Conservation (phyloP, 2,113 vertebrate genomes). For the Egretta garzetta region DNA sequence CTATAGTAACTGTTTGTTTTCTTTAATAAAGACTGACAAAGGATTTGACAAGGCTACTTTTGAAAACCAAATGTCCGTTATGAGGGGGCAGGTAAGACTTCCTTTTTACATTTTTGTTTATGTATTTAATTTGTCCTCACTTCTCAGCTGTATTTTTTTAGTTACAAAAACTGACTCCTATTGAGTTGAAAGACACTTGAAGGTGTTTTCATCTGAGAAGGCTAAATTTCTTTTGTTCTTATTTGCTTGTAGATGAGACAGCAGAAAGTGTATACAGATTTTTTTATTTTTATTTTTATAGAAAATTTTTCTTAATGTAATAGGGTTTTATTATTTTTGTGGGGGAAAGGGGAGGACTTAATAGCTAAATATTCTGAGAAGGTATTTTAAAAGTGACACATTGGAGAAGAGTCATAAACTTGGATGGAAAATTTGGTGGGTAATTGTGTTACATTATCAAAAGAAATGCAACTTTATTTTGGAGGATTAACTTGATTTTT, state of each 20-base stretch:
- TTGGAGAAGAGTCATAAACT: neutral
- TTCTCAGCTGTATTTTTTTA: neutral
- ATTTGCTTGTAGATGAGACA: neutral
- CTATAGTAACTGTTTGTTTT: neutral
- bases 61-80: constrained; percentile 98
- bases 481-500: neutral
- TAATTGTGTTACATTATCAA: neutral
- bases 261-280: neutral
- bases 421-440: neutral
- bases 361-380: neutral
- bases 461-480: neutral
- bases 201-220: neutral
- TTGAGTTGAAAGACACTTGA: neutral
- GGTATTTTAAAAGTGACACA: neutral
- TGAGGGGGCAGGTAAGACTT: constrained; percentile 94
- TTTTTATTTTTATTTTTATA: neutral
- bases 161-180: neutral
- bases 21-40: constrained; percentile 84
- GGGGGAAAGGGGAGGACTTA: neutral
- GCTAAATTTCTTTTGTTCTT: neutral
- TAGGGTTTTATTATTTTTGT: neutral
- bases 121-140: neutral
- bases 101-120: neutral
- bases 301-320: neutral
- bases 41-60: constrained; percentile 94